Percentiles rank a stretch among this genome's conserved stretches.
These are phyloP conservation scores for Stenotaenia linearis DNA, from an alignment of 2,888 invertebrate species.

Conservation along the genomic window DNA sequence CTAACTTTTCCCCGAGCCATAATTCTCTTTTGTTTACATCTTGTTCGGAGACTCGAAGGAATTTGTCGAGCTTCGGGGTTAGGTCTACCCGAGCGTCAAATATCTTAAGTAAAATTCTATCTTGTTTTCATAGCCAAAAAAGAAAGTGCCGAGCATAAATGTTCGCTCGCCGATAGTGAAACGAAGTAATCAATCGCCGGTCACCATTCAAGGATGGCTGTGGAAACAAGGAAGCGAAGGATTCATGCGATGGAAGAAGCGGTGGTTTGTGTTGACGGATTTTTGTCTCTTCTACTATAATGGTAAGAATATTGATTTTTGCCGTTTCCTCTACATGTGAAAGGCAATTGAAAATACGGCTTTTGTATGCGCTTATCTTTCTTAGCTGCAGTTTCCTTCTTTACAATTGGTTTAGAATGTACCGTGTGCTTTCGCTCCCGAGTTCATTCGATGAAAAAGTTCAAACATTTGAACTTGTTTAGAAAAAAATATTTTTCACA, in stretches of 20 bases:
- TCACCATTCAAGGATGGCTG: conserved; percentile 80
- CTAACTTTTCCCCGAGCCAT: too few species aligned
- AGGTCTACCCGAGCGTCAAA: too few species aligned
- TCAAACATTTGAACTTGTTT: neutral
- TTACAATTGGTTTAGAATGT: neutral
- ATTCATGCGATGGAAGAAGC: conserved; percentile 85
- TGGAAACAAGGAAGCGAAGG: conserved; percentile 91
- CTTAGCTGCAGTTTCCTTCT: neutral
- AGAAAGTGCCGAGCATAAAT: conserved; percentile 29
- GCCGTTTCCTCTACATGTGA: conserved; percentile 36
- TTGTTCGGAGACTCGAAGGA: too few species aligned
- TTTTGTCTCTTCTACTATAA: conserved; percentile 93
- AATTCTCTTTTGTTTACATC: too few species aligned
- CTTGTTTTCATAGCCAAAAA: conserved; percentile 32
- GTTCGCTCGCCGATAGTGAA: conserved; percentile 73
- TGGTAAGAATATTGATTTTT: conserved; percentile 54
- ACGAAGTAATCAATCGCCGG: conserved; percentile 74
- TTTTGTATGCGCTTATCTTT: neutral
- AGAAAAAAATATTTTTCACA: neutral
- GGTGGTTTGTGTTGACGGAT: conserved; percentile 91
- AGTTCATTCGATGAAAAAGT: neutral
- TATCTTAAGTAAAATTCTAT: neutral
- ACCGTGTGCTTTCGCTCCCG: neutral
- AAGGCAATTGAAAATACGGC: neutral
- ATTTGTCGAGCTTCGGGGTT: too few species aligned